Base-by-base conservation (phyloP, 2,113 vertebrate genomes). In the Oenanthe oenanthe region DNA sequence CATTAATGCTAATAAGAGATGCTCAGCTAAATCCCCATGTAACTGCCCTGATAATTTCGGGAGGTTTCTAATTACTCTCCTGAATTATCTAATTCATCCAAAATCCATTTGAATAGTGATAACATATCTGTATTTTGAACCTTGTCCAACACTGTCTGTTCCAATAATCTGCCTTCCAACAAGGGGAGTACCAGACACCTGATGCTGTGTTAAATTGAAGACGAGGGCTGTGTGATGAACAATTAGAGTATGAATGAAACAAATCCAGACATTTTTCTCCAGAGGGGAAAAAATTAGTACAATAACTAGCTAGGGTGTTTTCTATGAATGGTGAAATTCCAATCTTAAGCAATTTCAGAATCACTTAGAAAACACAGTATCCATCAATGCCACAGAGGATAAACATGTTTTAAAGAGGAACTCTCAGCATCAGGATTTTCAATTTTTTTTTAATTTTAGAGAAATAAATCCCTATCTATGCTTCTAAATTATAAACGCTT, bases 11-110 rank as follows among this genome's bases (percentile, higher is more conserved):
- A 88, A 88, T 2, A 79, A 20, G 42, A 94, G 82, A 70, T 50
- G 63, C 62, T 70, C 26, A 38, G 54, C 61, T 85, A 87, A 92
- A 75, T 68, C 86, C 62, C 57, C 50, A 0, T 5, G 15, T 72
- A 92, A 84, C 47, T 62, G 34, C 81, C 34, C 81, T 29, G 45
- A 38, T 57, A 95, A 79, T 62, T 94, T 92, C 73, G 82, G 42
- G 25, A 85, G 81, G 73, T 73, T 95, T 94, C 87, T 70, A 58
- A 38, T 89, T 43, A 80, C 92, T 79, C 28, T 79, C 15, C 28
- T 88, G 74, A 95, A 83, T 75, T 71, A 92, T 63, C 45, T 67
- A 77, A 91, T 73, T 61, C 38, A 85, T 91, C 62, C 93, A 78
- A 96, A 95, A 76, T 91, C 53, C 58, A 89, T 76, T 61, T 89